These are phyloP conservation scores for Pammene aurita DNA, from an alignment of 2,888 invertebrate genomes.

Conservation along the genomic window DNA sequence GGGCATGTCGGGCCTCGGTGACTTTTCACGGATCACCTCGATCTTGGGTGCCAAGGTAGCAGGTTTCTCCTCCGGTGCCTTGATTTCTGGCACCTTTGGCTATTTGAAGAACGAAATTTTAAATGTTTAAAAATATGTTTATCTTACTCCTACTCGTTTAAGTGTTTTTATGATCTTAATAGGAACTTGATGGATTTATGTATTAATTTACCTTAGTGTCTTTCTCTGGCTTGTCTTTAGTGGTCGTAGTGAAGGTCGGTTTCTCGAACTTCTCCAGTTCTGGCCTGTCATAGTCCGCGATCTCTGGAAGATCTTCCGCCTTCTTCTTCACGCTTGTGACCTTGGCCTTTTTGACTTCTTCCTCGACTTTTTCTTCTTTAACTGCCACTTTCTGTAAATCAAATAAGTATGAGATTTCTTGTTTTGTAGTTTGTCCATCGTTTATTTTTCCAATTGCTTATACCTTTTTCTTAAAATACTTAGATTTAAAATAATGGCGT, in stretches of 20 bases:
- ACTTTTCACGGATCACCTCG: constrained; percentile 92
- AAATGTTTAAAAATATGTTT: too few species aligned
- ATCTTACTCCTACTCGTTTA: too few species aligned
- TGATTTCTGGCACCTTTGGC: constrained; percentile 87
- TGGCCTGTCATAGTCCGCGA: constrained; percentile 90
- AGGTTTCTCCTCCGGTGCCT: constrained; percentile 82
- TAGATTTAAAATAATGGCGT: too few species aligned
- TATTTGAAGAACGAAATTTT: constrained; percentile 40
- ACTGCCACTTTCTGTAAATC: constrained; percentile 75
- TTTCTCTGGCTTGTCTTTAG: constrained; percentile 77
- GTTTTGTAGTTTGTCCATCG: background rate
- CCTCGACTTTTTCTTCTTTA: constrained; percentile 75
- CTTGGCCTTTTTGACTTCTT: constrained; percentile 78
- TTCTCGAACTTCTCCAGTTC: constrained; percentile 88
- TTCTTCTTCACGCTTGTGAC: constrained; percentile 78
- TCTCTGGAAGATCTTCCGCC: constrained; percentile 84
- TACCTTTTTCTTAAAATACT: too few species aligned
- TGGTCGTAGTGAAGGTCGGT: constrained; percentile 78
- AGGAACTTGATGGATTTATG: too few species aligned
- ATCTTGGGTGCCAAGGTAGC: constrained; percentile 89
- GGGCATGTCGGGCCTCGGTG: constrained; percentile 85
- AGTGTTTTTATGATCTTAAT: too few species aligned
- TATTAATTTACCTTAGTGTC: constrained; percentile 52
- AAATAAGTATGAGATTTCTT: constrained; percentile 5
- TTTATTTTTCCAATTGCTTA: constrained; percentile 1